These are phyloP conservation scores for Conops quadrifasciatus DNA, from an alignment of 2,888 invertebrate genomes.

Conservation along the genomic window DNA sequence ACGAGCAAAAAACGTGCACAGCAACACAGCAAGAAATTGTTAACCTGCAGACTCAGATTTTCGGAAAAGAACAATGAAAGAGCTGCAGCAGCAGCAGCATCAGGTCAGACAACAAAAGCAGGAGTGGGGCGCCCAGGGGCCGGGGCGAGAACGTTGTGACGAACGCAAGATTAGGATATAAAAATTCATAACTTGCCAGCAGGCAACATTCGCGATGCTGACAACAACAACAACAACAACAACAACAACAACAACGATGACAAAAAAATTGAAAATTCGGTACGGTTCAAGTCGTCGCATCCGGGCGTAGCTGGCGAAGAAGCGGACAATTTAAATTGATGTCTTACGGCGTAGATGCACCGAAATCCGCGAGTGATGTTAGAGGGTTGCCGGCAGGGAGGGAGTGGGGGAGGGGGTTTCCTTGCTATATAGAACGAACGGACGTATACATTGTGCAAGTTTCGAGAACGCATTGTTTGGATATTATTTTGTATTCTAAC, in stretches of 20 bases:
- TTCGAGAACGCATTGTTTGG: no score
- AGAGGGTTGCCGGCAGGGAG: background rate
- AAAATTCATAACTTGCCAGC: slow-evolving; percentile 51
- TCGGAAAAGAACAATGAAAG: slow-evolving; percentile 18
- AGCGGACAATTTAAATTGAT: slow-evolving; percentile 2
- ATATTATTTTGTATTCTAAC: no score
- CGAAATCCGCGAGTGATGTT: background rate
- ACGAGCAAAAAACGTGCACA: slow-evolving; percentile 6
- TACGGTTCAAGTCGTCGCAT: background rate
- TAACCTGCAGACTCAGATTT: slow-evolving; percentile 24
- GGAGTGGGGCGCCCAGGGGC: background rate
- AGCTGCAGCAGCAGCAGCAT: slow-evolving; percentile 4
- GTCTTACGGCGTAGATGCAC: background rate
- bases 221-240: slow-evolving; percentile 39
- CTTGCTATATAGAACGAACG: no score
- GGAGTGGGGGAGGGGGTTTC: background rate
- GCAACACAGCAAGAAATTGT: slow-evolving; percentile 12
- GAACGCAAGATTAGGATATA: slow-evolving; percentile 47
- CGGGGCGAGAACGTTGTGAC: slow-evolving; percentile 29
- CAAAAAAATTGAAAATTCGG: slow-evolving; percentile 1
- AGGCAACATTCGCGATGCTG: slow-evolving; percentile 48
- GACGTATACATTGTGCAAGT: no score
- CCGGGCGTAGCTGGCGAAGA: background rate
- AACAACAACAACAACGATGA: background rate
- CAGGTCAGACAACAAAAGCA: slow-evolving; percentile 7